phyloP scores from a whole-genome alignment of 2,113 vertebrate species.

The Mormoops blainvillei region DNA sequence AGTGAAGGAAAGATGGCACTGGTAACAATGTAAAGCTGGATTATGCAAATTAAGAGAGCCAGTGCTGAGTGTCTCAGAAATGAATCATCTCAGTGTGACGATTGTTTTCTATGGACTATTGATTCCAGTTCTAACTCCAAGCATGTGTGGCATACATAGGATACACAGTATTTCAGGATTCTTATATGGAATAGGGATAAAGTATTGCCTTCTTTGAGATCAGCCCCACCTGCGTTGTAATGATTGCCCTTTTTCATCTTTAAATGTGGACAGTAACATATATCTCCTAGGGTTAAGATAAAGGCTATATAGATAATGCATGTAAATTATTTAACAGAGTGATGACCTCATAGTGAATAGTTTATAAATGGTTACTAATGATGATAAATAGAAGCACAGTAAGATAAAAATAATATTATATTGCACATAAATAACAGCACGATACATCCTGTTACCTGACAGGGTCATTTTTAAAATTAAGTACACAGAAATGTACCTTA shows the following conservation, averaged over 20 bases:
- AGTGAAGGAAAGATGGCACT: rapidly evolving
- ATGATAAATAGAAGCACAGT: neutral
- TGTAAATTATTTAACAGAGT: neutral
- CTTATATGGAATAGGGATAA: neutral
- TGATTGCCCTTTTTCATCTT: neutral
- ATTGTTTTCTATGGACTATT: neutral
- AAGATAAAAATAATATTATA: neutral
- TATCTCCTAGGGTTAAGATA: neutral
- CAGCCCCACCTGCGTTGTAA: neutral
- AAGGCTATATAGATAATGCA: neutral
- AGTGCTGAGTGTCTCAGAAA: neutral
- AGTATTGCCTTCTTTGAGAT: neutral
- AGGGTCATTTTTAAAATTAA: neutral
- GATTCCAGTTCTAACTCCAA: neutral
- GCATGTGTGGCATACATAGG: neutral
- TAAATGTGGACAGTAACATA: neutral
- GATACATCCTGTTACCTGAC: neutral
- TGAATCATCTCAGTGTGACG: neutral
- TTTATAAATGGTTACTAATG: neutral
- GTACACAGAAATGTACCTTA: neutral
- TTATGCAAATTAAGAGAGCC: neutral
- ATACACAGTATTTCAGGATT: neutral
- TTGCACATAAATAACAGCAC: neutral
- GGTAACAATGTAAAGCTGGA: neutral
- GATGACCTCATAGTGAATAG: neutral